These are phyloP conservation scores for Beris chalybata DNA, from an alignment of 2,888 invertebrate genomes.

Conservation along the genomic window DNA sequence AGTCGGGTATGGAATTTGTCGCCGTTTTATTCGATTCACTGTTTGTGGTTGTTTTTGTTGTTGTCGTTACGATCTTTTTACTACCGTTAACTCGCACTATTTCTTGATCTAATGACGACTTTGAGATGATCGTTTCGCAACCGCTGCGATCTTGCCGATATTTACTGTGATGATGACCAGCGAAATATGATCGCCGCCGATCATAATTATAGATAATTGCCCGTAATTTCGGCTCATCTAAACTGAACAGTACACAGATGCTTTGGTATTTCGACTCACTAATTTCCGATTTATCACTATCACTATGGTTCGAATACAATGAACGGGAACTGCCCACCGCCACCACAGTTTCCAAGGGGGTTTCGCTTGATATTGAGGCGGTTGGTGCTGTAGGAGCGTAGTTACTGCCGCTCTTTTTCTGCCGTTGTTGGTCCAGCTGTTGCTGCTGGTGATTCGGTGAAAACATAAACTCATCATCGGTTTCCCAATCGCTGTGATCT, in stretches of 20 bases:
- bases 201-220: constrained; percentile 54
- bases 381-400: constrained; percentile 41
- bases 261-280: constrained; percentile 47
- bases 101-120: no score
- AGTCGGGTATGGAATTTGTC: constrained; percentile 44
- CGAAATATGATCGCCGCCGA: constrained; percentile 21
- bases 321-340: constrained; percentile 14
- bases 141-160: neutral
- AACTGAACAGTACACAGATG: constrained; percentile 52
- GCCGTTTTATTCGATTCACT: neutral
- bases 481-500: constrained; percentile 55
- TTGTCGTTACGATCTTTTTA: no score
- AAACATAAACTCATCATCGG: constrained; percentile 55
- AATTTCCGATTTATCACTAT: constrained; percentile 34
- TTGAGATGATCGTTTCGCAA: neutral
- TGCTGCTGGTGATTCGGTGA: constrained; percentile 39
- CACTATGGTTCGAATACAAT: neutral
- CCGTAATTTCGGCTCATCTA: constrained; percentile 49
- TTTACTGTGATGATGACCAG: constrained; percentile 8
- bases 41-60: constrained; percentile 5
- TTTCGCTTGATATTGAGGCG: neutral
- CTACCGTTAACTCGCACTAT: neutral
- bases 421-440: neutral
- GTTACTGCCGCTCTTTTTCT: constrained; percentile 26
- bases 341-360: neutral